A percentile compares a stretch with the other conserved stretches of the same genome.
Evolutionary conservation across 1,140 invertebrate species (phyloP).

Genomic region (Watersipora subatra): DNA sequence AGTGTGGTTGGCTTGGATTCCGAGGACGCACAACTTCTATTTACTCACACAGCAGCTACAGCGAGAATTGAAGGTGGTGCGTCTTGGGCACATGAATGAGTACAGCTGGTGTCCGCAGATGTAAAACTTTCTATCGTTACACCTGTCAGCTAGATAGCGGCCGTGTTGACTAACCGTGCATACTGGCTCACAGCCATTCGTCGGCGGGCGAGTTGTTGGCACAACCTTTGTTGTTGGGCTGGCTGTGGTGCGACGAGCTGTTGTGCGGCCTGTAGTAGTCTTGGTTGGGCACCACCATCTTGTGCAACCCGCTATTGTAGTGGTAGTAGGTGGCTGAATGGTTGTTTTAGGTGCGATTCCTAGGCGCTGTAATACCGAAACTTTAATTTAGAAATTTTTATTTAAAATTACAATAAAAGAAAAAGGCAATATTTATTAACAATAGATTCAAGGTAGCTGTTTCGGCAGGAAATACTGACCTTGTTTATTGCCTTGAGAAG

Average conservation of each 20-base stretch:
- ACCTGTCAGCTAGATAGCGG: neutral
- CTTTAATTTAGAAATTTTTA: too few relatives aligned
- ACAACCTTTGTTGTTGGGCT: neutral
- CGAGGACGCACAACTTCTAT: too few relatives aligned
- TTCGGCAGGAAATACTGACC: too few relatives aligned
- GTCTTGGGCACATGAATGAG: neutral
- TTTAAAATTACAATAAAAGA: too few relatives aligned
- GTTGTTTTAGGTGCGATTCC: neutral
- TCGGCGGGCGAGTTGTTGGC: neutral
- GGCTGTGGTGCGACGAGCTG: neutral
- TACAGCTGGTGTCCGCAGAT: neutral
- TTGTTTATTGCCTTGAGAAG: conserved; percentile 72
- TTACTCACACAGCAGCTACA: neutral
- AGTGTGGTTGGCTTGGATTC: too few relatives aligned
- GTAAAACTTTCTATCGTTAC: neutral
- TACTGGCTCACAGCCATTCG: neutral
- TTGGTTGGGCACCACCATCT: neutral
- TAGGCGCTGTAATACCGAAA: too few relatives aligned
- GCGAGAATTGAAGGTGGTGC: neutral
- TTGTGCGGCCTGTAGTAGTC: neutral
- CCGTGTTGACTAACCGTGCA: neutral
- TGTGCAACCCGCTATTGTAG: neutral
- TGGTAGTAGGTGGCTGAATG: neutral
- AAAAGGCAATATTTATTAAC: too few relatives aligned
- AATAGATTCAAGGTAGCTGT: too few relatives aligned